These are phyloP conservation scores for Mirounga angustirostris DNA, from an alignment of 2,113 vertebrate species.

Conservation along the genomic window DNA sequence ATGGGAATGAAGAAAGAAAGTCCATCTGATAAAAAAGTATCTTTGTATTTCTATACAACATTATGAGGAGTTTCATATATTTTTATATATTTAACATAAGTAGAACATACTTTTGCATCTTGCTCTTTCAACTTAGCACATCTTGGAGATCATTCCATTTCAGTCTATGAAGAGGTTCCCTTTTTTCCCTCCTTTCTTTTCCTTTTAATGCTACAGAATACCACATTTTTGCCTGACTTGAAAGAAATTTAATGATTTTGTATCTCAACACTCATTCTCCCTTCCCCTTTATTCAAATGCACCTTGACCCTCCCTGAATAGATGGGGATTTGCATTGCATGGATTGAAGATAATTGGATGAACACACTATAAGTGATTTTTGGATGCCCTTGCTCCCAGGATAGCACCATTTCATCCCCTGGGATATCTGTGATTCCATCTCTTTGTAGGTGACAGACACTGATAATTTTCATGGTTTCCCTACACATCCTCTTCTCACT, in stretches of 20 bases:
- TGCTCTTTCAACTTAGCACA: neutral
- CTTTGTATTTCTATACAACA: neutral
- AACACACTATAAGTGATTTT: neutral
- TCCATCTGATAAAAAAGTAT: neutral
- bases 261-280: neutral
- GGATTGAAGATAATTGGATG: neutral
- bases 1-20: neutral
- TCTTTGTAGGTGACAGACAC: neutral
- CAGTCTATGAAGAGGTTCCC: neutral
- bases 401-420: neutral
- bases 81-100: neutral
- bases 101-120: neutral
- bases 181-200: neutral
- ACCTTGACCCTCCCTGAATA: neutral
- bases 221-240: neutral
- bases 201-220: neutral
- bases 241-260: neutral
- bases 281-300: neutral
- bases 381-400: neutral
- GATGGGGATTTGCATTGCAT: neutral
- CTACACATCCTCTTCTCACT: neutral
- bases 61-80: neutral
- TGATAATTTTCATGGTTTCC: neutral
- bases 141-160: neutral
- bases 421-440: neutral